phyloP scores from a whole-genome alignment of 2,797 vertebrate genomes.

The Fistularia tabacaria region DNA sequence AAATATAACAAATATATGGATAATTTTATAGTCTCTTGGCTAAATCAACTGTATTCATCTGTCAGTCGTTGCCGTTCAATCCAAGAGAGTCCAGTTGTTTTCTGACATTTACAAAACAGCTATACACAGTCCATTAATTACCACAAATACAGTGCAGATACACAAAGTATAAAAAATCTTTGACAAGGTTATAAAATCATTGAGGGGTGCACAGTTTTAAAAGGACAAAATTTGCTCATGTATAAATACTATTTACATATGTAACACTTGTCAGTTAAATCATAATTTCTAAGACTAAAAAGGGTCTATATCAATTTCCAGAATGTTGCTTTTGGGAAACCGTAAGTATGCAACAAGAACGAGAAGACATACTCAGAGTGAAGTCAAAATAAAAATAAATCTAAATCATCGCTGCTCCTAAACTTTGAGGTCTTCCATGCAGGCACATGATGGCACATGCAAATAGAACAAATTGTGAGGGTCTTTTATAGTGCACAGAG shows the following conservation, averaged over 20 bases:
- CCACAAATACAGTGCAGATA: constrained; percentile 42
- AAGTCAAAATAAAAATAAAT: constrained; percentile 20
- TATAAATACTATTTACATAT: constrained; percentile 75
- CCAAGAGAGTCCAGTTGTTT: constrained; percentile 26
- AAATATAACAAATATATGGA: constrained; percentile 7
- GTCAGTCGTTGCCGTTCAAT: constrained; percentile 19
- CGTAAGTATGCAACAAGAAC: constrained; percentile 14
- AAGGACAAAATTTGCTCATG: constrained; percentile 65
- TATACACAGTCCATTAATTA: constrained; percentile 48
- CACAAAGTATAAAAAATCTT: constrained; percentile 23
- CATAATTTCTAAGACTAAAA: constrained; percentile 27
- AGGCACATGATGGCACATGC: constrained; percentile 56
- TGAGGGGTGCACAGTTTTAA: constrained; percentile 40
- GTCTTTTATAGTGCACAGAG: constrained; percentile 64
- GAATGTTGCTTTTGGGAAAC: constrained; percentile 25
- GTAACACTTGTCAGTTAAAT: constrained; percentile 52
- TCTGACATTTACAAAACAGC: constrained; percentile 33
- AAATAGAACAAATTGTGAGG: constrained; percentile 35
- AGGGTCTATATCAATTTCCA: constrained; percentile 16
- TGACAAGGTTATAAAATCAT: constrained; percentile 26
- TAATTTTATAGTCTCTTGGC: no score
- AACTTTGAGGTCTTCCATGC: constrained; percentile 20
- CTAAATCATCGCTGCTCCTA: constrained; percentile 23
- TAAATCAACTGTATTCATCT: constrained; percentile 5
- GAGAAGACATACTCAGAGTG: constrained; percentile 24